Conservation (phyloP, 2,888 invertebrate genomes). For the Odontomyia ornata region DNA sequence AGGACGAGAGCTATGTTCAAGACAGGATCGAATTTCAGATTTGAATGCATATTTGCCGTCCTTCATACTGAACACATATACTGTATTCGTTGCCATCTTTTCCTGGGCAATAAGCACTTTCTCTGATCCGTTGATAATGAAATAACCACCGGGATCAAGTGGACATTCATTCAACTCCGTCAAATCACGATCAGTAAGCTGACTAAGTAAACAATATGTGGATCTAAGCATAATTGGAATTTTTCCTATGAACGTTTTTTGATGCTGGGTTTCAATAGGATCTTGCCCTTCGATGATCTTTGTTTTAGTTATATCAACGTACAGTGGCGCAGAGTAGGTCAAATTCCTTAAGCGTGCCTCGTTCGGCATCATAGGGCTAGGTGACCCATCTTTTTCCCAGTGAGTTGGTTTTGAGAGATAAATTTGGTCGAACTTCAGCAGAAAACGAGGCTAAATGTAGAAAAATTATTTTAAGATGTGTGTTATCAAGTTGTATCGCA, state of each 20-base stretch:
- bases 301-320: conserved; percentile 98
- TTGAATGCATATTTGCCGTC: conserved; percentile 99
- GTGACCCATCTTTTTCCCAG: conserved; percentile 99
- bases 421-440: conserved; percentile 98
- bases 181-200: conserved; percentile 97
- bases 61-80: conserved; percentile 99
- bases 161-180: conserved; percentile 99
- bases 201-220: conserved; percentile 93
- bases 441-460: conserved; percentile 77
- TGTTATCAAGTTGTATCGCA: no score
- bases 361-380: conserved; percentile 99
- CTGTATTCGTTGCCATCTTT: conserved; percentile 99
- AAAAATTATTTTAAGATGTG: background rate
- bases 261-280: conserved; percentile 83
- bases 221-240: conserved; percentile 99
- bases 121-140: conserved; percentile 99
- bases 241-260: conserved; percentile 83
- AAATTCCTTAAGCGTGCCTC: conserved; percentile 96
- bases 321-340: conserved; percentile 97
- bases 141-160: conserved; percentile 98
- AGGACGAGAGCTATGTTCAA: conserved; percentile 93
- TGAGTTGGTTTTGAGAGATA: conserved; percentile 99
- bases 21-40: conserved; percentile 95
- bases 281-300: conserved; percentile 91
- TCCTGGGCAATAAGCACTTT: conserved; percentile 99